Conservation (phyloP, 2,888 invertebrate genomes). For the Elysia crispata region DNA sequence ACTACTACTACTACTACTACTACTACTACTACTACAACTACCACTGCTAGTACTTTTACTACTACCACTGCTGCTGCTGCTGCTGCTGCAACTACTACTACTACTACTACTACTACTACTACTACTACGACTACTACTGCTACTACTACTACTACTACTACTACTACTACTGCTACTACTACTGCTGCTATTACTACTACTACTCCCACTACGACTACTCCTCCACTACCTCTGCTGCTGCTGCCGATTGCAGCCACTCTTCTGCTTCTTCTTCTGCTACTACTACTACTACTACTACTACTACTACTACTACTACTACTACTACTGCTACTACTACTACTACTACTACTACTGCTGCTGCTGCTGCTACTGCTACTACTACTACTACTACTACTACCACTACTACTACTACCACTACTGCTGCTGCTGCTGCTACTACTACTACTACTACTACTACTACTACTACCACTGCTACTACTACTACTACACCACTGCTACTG, state of each 20-base stretch:
- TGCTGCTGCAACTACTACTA: slow-evolving; percentile 25
- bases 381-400: slow-evolving; percentile 26
- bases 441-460: slow-evolving; percentile 38
- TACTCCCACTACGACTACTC: no score
- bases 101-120: no score
- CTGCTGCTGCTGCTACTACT: slow-evolving; percentile 34
- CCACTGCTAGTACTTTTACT: no score
- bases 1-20: no score
- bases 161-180: slow-evolving; percentile 11
- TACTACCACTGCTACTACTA: no score
- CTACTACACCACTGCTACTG: no score
- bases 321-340: slow-evolving; percentile 42
- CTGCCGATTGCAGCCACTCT: not conserved
- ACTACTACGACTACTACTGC: no score
- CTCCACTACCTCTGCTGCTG: no score
- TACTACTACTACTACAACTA: no score
- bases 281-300: slow-evolving; percentile 41
- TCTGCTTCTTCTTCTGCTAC: slow-evolving; percentile 21
- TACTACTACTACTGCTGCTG: slow-evolving; percentile 42
- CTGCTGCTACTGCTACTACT: slow-evolving; percentile 32
- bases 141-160: no score
- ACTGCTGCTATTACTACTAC: no score
- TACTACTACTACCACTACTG: slow-evolving; percentile 16
- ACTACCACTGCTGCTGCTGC: slow-evolving; percentile 30
- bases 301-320: slow-evolving; percentile 38